Evolutionary conservation across 2,113 vertebrate genomes (phyloP), one percentile per base, ranked within the genome.

Genomic region (Phrynosoma blainvillii): DNA sequence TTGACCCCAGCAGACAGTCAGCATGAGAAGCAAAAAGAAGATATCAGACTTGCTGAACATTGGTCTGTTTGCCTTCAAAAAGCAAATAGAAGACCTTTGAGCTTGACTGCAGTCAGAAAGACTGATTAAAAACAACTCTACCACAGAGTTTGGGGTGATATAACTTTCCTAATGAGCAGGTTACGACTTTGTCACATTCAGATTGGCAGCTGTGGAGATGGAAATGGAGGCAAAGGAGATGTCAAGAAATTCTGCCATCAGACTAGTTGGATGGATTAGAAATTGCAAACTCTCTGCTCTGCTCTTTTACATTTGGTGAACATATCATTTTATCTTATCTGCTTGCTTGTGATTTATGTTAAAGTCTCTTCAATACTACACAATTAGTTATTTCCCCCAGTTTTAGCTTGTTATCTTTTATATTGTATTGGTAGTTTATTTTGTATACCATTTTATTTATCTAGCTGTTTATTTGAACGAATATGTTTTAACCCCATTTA

Each of bases 51-150:
- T 62, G 83, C 59, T 36, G 59, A 18, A 36, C 52, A 54, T 77
- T 68, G 80, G 73, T 80, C 52, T 21, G 62, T 76, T 87, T 88
- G n/a, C 13, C 59, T 77, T 77, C 54, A 77, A 77, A 68, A 83
- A 87, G 71, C 56, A 82, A 87, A 87, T 66, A 82, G 54, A 82
- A 88, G 71, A 82, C 21, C 23, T 87, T 66, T 88, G 80, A 77
- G 87, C 70, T 68, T 71, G 71, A 66, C 42, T 36, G 21, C 73
- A 88, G 68, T 65, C 86, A 75, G 70, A 82, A 74, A 65, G 40
- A 54, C 73, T 83, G 80, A 83, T 83, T 88, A 20, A 70, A 86
- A 70, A 79, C 14, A 42, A 68, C 18, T 32, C 68, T 59, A 80
- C 32, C 47, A 87, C 80, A 77, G 40, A 76, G 20, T 47, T 52